Base-by-base conservation (phyloP, 2,797 vertebrate species). In the Phoxinus dragarum region DNA sequence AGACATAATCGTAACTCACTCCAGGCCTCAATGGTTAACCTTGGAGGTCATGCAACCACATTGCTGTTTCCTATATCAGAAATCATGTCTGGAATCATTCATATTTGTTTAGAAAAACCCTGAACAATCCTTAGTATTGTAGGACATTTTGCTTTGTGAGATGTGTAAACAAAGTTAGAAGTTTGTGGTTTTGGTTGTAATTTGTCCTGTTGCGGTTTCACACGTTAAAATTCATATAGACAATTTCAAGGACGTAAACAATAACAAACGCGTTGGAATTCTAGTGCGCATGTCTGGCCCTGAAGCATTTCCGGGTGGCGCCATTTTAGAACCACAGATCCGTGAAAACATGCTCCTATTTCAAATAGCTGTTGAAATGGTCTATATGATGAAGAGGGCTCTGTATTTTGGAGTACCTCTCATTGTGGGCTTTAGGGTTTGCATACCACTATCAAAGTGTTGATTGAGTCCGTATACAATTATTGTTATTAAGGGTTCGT, bases 51-150 rank as follows among this genome's bases (percentile, higher is more conserved):
- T 42, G 17, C 40, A 64, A 79, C 31, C 38, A 2, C 38, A 64
- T 38, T 40, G 34, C 44, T 68, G 79, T 81, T 81, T 81, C 64
- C 16, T 81, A 38, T 81, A 38, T 81, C 12, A 81, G 66, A 40
- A 36, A 54, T 81, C 66, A n/a, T 69, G 34, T 54, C 47, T 81
- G 79, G 31, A 69, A 40, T 69, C 19, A 49, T 49, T 69, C 31
- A 80, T 23, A 49, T 52, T 68, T 36, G 31, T 81, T 52, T 34
- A 52, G 66, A 69, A 67, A 49, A 9, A 47, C 14, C 34, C 19
- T 68, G 27, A 68, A 8, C 14, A 34, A 69, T 68, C 44, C 21
- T 68, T 52, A 69, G 21, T 44, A 40, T 23, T 69, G 66, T 23
- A 54, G 42, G 23, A 14, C 42, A 80, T 34, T 80, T 67, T 23